Evolutionary conservation across 2,113 vertebrate species (phyloP).

Genomic region (Noturus placidus): DNA sequence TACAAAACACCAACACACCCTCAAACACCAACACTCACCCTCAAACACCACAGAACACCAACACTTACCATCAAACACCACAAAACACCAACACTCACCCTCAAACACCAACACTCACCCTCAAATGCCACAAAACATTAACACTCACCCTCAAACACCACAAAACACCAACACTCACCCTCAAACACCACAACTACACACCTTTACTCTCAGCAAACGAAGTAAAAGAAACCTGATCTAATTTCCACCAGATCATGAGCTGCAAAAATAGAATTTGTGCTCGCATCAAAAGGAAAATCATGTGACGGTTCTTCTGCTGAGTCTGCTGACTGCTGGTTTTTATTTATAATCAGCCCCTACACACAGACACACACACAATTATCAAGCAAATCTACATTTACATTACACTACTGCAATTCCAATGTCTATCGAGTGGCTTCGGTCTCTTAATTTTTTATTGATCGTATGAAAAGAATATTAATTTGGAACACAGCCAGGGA

Average conservation of each 20-base stretch:
- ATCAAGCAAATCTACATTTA: constrained; percentile 35
- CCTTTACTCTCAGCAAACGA: neutral
- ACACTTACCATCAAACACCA: too few relatives aligned
- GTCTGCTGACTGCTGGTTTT: constrained; percentile 39
- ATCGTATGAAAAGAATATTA: constrained; percentile 46
- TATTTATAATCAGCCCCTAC: constrained; percentile 38
- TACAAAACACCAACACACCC: too few relatives aligned
- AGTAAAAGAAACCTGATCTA: constrained; percentile 46
- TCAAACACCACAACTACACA: neutral
- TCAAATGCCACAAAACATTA: too few relatives aligned
- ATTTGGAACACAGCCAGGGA: constrained; percentile 41
- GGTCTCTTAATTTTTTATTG: constrained; percentile 42
- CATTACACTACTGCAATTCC: constrained; percentile 22
- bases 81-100: too few relatives aligned
- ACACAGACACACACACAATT: neutral
- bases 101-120: too few relatives aligned
- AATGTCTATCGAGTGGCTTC: constrained; percentile 41
- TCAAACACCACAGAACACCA: too few relatives aligned
- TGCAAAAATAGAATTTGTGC: constrained; percentile 55
- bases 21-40: too few relatives aligned
- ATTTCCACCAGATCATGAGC: constrained; percentile 51
- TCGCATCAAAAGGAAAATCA: constrained; percentile 48
- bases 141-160: too few relatives aligned
- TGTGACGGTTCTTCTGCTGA: constrained; percentile 39
- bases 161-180: too few relatives aligned